Percentiles rank a stretch among this genome's conserved stretches.
Evolutionary conservation across 30 jellyfish, hydroid and myxozoan genomes (phyloP).

Genomic region (Aurelia coerulea): DNA sequence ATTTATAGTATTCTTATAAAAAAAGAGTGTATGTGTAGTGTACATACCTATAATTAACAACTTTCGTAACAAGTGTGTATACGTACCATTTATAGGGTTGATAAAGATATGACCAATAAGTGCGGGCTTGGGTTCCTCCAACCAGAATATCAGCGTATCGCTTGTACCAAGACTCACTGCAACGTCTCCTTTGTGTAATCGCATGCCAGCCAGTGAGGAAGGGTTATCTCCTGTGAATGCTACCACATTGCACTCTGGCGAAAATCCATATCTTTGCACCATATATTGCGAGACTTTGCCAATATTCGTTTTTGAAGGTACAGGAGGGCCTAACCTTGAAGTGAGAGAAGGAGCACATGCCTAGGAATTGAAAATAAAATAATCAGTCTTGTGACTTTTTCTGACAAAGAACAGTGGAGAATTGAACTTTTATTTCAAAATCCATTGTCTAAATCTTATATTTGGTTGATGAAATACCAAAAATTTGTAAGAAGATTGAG

Average conservation of each 20-base stretch:
- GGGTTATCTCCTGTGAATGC: constrained; percentile 98
- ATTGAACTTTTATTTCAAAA: no score
- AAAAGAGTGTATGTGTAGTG: no score
- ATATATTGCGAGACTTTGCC: constrained; percentile 80
- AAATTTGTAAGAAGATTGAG: no score
- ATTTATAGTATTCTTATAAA: no score
- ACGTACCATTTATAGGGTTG: constrained; percentile 83
- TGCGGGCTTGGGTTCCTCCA: constrained; percentile 59
- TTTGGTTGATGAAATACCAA: no score
- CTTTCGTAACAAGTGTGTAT: not conserved
- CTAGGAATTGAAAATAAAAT: constrained; percentile 31
- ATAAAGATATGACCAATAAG: constrained; percentile 84
- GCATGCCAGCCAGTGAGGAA: constrained; percentile 91
- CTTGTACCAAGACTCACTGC: constrained; percentile 96
- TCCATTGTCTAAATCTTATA: no score
- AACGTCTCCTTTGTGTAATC: constrained; percentile 76
- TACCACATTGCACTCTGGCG: constrained; percentile 56
- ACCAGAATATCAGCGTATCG: constrained; percentile 86
- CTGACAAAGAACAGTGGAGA: no score
- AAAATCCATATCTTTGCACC: constrained; percentile 70
- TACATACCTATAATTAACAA: not conserved
- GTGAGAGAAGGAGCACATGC: constrained; percentile 83
- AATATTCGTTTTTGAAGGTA: constrained; percentile 61
- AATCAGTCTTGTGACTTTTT: not conserved
- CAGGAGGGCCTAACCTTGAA: constrained; percentile 72